Conservation (phyloP, 2,888 invertebrate species). For the Macrosiphum euphorbiae region DNA sequence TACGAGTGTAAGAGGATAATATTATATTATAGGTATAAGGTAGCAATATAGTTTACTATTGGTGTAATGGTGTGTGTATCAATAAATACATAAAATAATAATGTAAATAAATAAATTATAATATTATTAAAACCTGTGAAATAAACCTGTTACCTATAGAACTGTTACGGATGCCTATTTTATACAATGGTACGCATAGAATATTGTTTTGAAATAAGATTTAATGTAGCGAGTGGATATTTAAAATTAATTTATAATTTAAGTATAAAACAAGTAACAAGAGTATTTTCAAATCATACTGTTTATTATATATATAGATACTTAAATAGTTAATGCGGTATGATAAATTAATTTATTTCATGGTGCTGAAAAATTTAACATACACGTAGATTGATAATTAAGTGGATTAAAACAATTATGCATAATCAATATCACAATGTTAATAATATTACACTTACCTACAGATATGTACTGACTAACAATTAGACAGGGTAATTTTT, state of each 20-base stretch:
- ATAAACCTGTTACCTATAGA: background rate
- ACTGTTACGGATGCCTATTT: background rate
- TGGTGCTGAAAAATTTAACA: background rate
- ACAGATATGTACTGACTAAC: background rate
- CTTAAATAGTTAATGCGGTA: background rate
- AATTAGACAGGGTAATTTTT: background rate
- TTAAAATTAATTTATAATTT: background rate
- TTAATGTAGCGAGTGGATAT: background rate
- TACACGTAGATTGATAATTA: background rate
- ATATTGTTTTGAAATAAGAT: background rate
- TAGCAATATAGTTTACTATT: background rate
- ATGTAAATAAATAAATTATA: background rate
- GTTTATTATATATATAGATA: background rate
- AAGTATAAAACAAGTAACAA: background rate
- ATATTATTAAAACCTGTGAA: background rate
- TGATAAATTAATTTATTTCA: background rate
- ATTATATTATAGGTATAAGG: background rate
- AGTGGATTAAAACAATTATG: background rate
- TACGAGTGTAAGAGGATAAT: background rate
- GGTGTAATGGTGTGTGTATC: background rate
- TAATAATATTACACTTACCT: background rate
- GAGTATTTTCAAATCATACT: background rate
- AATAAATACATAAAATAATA: background rate
- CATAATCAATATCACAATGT: background rate
- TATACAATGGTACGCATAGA: background rate